Base-by-base conservation (phyloP, 2,797 vertebrate species). In the Diceros bicornis region DNA sequence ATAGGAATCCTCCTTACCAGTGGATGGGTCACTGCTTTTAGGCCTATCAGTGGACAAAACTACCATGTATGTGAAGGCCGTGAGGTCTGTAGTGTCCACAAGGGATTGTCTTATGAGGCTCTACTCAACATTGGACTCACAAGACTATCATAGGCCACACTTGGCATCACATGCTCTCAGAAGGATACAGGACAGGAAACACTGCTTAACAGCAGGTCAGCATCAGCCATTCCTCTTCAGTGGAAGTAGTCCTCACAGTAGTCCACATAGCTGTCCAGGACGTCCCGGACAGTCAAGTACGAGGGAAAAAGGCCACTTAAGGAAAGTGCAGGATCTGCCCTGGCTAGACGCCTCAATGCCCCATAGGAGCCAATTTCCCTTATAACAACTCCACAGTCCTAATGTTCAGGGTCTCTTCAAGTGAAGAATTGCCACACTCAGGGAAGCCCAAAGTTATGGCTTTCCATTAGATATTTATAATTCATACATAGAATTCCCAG, bases 391-490 rank as follows among this genome's bases (percentile, higher is more conserved):
- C 25, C 2, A 34, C 3, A n/a, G 12, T 10, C 37, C 34, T 81
- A 52, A 81, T 25, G 66, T 75, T 25, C 61, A 72, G 72, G 23
- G 9, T 95, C 55, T 93, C 34, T 83, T 78, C 72, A 81, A n/a
- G 25, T 82, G 88, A 95, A 78, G 79, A 78, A 44, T 92, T 34
- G 14, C 27, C 17, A 81, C 44, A 68, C 34, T 47, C 34, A 85
- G 72, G 88, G 62, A 72, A 89, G 29, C 61, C 61, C 55, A 59
- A 11, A 75, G 23, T 61, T 91, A 79, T 16, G 34, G 71, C 32
- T 83, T 74, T 92, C 77, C 74, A 44, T 62, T 57, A 57, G 66
- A 17, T 85, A 50, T 83, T 95, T 86, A 89, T 86, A 96, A 93
- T 86, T 82, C 84, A 79, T 74, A n/a, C 11, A 13, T 14, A 77